Conservation (phyloP, 2,797 vertebrate species). For the Leuciscus waleckii region DNA sequence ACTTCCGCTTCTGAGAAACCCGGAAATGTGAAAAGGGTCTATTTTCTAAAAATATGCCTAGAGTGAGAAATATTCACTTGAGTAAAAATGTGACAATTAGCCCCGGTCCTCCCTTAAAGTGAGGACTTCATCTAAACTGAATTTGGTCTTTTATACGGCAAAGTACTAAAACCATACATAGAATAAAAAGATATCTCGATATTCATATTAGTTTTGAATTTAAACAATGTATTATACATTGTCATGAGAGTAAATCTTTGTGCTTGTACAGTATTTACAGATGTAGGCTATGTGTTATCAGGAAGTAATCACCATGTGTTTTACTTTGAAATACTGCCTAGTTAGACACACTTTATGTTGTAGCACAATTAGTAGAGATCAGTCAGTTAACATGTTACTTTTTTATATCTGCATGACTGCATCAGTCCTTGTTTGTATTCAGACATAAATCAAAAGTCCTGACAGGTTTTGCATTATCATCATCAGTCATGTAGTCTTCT, state of each 20-base stretch:
- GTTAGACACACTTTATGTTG: background rate
- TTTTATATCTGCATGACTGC: slow-evolving; percentile 2
- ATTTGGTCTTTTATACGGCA: background rate
- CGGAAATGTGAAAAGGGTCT: too few relatives aligned
- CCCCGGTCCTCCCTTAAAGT: background rate
- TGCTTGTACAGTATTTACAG: background rate
- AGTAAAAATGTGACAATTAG: slow-evolving; percentile 5
- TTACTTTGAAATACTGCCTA: slow-evolving; percentile 25
- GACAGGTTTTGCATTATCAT: background rate
- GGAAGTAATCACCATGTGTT: slow-evolving; percentile 37
- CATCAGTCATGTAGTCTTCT: slow-evolving; percentile 6
- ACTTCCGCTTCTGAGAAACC: too few relatives aligned
- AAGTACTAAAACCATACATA: background rate
- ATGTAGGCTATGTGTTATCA: background rate
- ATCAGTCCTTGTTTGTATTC: background rate
- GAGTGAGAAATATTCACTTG: background rate
- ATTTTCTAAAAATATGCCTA: background rate
- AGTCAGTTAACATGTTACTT: background rate
- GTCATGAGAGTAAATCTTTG: background rate
- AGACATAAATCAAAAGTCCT: background rate
- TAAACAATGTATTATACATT: background rate
- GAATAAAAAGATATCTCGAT: background rate
- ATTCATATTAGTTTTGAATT: background rate
- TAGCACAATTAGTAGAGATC: background rate
- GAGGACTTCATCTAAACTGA: background rate